Conservation (phyloP, 2,888 invertebrate genomes). For the Bellardia pandia region DNA sequence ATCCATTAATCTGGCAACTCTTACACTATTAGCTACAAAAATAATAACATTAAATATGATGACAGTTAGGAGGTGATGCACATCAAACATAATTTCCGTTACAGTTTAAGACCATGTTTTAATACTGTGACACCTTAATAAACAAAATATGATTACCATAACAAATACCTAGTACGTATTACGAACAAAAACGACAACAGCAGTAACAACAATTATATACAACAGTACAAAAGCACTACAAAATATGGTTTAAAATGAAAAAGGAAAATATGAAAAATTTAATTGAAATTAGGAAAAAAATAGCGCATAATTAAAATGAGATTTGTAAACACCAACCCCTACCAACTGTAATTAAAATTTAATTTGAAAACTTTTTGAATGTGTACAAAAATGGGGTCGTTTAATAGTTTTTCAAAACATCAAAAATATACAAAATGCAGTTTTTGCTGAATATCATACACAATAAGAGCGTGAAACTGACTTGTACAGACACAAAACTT, state of each 20-base stretch:
- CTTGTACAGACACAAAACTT: too few species aligned
- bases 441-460: too few species aligned
- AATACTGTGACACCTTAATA: constrained; percentile 57
- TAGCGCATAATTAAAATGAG: constrained; percentile 21
- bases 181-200: background rate
- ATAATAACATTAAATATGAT: constrained; percentile 60
- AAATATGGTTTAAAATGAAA: constrained; percentile 12
- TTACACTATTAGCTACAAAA: constrained; percentile 18
- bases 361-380: constrained; percentile 10
- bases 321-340: background rate
- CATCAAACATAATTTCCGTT: constrained; percentile 71
- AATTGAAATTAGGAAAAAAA: constrained; percentile 51
- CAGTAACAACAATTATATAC: constrained; percentile 3
- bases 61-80: constrained; percentile 60
- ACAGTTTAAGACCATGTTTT: constrained; percentile 59
- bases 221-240: background rate
- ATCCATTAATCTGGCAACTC: constrained; percentile 44
- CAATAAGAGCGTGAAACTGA: too few species aligned
- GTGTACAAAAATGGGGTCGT: too few species aligned
- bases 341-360: constrained; percentile 29
- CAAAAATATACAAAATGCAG: too few species aligned
- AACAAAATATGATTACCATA: constrained; percentile 56
- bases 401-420: background rate
- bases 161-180: constrained; percentile 11
- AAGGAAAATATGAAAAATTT: constrained; percentile 15